Conservation (phyloP, 2,888 invertebrate species). For the Stenodema calcarata region DNA sequence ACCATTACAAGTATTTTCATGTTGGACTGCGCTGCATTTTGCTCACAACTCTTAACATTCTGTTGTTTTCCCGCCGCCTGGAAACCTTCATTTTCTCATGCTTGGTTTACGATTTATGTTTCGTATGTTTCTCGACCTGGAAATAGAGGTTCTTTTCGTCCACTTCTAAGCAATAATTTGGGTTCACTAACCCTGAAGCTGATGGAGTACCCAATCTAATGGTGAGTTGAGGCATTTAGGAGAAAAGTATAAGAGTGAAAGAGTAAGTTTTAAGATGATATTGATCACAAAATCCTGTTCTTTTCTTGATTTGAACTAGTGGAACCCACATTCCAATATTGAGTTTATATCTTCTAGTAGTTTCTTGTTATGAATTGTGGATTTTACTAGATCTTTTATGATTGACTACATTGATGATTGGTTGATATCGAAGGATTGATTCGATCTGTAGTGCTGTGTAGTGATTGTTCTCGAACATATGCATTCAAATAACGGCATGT, state of each 20-base stretch:
- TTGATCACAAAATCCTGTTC: not conserved
- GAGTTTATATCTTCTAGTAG: not conserved
- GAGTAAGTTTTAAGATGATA: not conserved
- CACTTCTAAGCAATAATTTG: not conserved
- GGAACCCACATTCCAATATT: not conserved
- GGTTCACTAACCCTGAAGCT: not conserved
- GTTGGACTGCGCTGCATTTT: too few species aligned
- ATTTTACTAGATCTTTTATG: not conserved
- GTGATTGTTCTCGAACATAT: conserved; percentile 13
- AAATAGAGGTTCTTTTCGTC: not conserved
- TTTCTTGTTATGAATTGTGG: not conserved
- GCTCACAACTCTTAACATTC: too few species aligned
- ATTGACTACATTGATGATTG: not conserved
- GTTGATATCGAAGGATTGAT: not conserved
- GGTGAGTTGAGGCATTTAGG: not conserved
- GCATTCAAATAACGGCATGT: not conserved
- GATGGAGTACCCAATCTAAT: not conserved
- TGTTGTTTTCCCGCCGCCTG: too few species aligned
- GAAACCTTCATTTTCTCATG: too few species aligned
- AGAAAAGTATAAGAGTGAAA: not conserved
- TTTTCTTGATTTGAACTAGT: not conserved
- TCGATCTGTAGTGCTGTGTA: not conserved
- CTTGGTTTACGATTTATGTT: too few species aligned
- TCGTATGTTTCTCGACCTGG: too few species aligned
- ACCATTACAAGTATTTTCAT: too few species aligned